Evolutionary conservation across 2,888 invertebrate species (phyloP), one percentile per base, ranked within the genome.

Genomic region (Asteroscopus sphinx): DNA sequence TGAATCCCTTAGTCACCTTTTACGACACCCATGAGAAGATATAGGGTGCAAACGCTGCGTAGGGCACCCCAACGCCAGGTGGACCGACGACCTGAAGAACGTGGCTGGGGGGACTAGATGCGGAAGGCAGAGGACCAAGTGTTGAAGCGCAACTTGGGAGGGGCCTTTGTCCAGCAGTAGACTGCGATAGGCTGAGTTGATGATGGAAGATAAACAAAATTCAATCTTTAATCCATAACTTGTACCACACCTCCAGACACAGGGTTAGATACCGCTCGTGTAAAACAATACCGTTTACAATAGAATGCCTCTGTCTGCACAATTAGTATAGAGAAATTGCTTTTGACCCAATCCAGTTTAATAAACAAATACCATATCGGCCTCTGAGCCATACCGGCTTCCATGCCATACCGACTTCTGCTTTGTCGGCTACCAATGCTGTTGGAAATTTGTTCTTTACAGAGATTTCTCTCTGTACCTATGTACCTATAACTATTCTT

Each of bases 281-380:
- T 87, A 88, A 91, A 91, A 91, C 88, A 91, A 91, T 90, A 90
- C 85, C 79, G 76, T 79, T 76, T 80, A 81, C 81, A 83, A 80
- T 80, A 81, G 83, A 80, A 88, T 83, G 80, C 85, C 79, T 85
- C 83, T 81, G 82, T 82, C 81, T 85, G 80, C 79, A 86, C 87
- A 89, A 90, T 90, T 89, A 89, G 82, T 81, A 80, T 73, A 81
- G 81, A 84, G 82, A 81, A 79, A 85, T 84, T 86, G 83, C 83
- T 85, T 82, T 79, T 83, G 86, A 89, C 86, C 87, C 72, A 67
- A 67, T 76, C 76, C 49, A 53, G 66, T 76, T 67, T 77, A 76
- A 81, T 83, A 80, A 76, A 73, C 62, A 77, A 77, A 76, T 69
- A 58, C 62, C 64, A 60, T 62, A 58, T 62, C 66, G 65, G 40